Base-by-base conservation (phyloP, 1,140 invertebrate species). In the Episyrphus balteatus region DNA sequence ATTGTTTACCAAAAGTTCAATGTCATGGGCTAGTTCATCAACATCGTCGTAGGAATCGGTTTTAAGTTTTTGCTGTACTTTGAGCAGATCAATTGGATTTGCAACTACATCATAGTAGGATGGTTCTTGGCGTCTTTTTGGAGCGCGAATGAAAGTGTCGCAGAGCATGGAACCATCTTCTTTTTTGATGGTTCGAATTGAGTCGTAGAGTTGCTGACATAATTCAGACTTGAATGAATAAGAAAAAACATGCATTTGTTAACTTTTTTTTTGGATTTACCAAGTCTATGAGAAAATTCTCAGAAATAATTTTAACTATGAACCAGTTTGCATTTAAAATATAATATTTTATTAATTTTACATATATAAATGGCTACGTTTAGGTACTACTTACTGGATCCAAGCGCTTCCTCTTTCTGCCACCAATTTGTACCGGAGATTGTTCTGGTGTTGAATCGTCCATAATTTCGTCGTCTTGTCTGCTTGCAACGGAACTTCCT, bases 41-140 rank as follows among this genome's bases (percentile, higher is more conserved):
- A 94, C 76, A 63, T 92, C 87, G 53, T 87, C 81, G 71, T 94
- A 94, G 51, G 91, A 89, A 56, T 97, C 93, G 12, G 88, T 94
- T 76, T 93, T 95, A 13, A 98, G 68, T 71, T 96, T 97, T 61
- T 97, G 92, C 69, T 96, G 92, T 18, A 78, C 74, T 72, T 90
- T 86, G 18, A 95, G 67, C 50, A 98, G 73, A 70, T 97, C 93
- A 61, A 97, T 97, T 12, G 93, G 92, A 67, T 90, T 88, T 9
- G 81, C 77, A 10, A 98, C 91, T 43, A 90, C 86, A 74, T 91
- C 88, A 70, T 91, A 91, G 69, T 92, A 92, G 31, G 82, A 81
- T 37, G 88, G 88, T 64, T 92, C 88, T 66, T 91, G 88, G 34
- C 92, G 77, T 51, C 91, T 75, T 68, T 95, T 96, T 9, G 93